These are phyloP conservation scores for Crotalus adamanteus DNA, from an alignment of 2,797 vertebrate genomes.

Conservation along the genomic window DNA sequence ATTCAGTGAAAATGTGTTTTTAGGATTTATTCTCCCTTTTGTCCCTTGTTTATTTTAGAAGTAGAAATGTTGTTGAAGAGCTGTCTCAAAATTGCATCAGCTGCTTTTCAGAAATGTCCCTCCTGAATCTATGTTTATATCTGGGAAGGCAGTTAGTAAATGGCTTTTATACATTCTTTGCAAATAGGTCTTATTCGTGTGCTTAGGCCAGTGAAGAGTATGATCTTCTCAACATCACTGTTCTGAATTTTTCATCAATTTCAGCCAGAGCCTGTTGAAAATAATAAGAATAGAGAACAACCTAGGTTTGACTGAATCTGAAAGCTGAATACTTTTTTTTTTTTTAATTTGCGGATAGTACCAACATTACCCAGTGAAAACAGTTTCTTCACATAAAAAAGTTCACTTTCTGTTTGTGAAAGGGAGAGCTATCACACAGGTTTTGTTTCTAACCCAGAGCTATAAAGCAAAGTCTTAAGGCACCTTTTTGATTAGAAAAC, in stretches of 20 bases:
- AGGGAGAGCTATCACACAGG: neutral
- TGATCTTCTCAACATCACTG: neutral
- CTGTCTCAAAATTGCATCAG: neutral
- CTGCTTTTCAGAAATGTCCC: neutral
- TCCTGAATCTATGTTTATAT: neutral
- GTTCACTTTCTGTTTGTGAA: neutral
- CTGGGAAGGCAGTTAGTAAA: neutral
- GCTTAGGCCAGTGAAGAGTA: neutral
- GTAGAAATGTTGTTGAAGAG: neutral
- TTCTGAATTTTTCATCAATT: neutral
- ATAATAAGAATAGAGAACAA: neutral
- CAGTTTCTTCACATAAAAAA: neutral
- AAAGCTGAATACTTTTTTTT: neutral
- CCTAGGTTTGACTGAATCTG: neutral
- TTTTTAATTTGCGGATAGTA: neutral
- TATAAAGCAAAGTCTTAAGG: conserved; percentile 2
- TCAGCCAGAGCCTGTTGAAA: neutral
- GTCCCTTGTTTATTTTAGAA: neutral
- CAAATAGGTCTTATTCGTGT: neutral
- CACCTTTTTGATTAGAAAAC: conserved; percentile 46
- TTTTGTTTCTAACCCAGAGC: conserved; percentile 34
- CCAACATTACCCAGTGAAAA: neutral
- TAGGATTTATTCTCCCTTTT: conserved; percentile 5
- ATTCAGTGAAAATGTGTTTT: neutral
- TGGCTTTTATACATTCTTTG: neutral